Percentiles rank a stretch among this genome's conserved stretches.
phyloP scores from a whole-genome alignment of 1,140 invertebrate species.

The Heliconius congener region DNA sequence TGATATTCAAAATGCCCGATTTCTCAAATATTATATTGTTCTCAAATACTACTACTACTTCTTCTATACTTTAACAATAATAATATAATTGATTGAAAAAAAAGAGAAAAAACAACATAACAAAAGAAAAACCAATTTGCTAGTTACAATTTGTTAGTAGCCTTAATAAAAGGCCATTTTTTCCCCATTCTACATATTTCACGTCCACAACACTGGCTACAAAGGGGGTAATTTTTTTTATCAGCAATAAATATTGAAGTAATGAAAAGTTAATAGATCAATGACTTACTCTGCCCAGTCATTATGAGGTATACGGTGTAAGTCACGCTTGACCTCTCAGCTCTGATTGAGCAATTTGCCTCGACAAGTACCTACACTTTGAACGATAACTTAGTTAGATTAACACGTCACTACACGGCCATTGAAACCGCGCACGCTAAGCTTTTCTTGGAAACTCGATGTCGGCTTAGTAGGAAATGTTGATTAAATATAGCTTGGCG shows the following conservation, averaged over 20 bases:
- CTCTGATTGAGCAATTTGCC: constrained; percentile 69
- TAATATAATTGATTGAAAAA: neutral
- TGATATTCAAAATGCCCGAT: neutral
- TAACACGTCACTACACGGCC: constrained; percentile 54
- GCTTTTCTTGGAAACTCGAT: constrained; percentile 22
- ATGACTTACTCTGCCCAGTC: constrained; percentile 48
- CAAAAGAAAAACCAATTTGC: neutral
- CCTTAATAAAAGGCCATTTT: neutral
- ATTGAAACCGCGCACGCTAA: constrained; percentile 39
- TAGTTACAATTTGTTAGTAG: neutral
- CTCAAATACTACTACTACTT: neutral
- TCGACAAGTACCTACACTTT: constrained; percentile 53
- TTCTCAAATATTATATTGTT: neutral
- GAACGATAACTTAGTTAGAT: constrained; percentile 60
- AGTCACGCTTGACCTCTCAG: constrained; percentile 63
- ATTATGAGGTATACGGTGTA: constrained; percentile 61
- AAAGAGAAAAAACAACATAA: neutral
- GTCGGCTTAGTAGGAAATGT: neutral
- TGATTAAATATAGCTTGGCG: neutral
- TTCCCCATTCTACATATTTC: neutral
- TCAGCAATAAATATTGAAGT: constrained; percentile 49
- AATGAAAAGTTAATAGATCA: constrained; percentile 48
- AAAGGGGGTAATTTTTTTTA: constrained; percentile 29
- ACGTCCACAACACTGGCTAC: neutral
- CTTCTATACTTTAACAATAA: neutral